A percentile compares a stretch with the other conserved stretches of the same genome.
Conservation (phyloP, 2,888 invertebrate genomes). For the Balanococcus diminutus region DNA sequence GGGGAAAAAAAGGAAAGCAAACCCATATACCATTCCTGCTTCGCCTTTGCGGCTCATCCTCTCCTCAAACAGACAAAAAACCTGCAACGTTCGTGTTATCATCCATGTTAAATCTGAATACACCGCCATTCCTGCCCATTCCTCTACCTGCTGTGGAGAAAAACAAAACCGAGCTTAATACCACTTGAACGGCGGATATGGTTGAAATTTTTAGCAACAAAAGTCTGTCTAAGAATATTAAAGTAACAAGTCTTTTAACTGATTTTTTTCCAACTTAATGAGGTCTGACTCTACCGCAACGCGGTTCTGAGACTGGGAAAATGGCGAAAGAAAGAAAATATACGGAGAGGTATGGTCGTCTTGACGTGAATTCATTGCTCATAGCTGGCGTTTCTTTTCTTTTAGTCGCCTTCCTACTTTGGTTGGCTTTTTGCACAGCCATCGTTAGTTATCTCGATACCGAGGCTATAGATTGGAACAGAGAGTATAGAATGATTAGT, state of each 20-base stretch:
- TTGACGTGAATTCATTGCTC: conserved; percentile 8
- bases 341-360: background rate
- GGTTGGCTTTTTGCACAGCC: background rate
- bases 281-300: background rate
- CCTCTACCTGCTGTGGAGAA: too few species aligned
- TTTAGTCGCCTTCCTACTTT: background rate
- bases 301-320: too few species aligned
- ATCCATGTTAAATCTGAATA: conserved; percentile 17
- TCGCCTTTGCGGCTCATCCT: too few species aligned
- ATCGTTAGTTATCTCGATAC: background rate
- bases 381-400: background rate
- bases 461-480: background rate
- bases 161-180: background rate
- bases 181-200: conserved; percentile 22
- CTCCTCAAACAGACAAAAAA: background rate
- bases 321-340: background rate
- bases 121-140: too few species aligned
- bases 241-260: conserved; percentile 17
- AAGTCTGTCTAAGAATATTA: conserved; percentile 17
- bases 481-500: conserved; percentile 4
- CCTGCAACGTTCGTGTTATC: background rate
- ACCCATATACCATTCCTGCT: background rate
- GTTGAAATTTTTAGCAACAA: background rate
- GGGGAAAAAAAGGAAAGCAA: background rate
- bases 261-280: conserved; percentile 8